A percentile compares a stretch with the other conserved stretches of the same genome.
Conservation (phyloP, 2,797 vertebrate species). For the Nyctalus aviator region DNA sequence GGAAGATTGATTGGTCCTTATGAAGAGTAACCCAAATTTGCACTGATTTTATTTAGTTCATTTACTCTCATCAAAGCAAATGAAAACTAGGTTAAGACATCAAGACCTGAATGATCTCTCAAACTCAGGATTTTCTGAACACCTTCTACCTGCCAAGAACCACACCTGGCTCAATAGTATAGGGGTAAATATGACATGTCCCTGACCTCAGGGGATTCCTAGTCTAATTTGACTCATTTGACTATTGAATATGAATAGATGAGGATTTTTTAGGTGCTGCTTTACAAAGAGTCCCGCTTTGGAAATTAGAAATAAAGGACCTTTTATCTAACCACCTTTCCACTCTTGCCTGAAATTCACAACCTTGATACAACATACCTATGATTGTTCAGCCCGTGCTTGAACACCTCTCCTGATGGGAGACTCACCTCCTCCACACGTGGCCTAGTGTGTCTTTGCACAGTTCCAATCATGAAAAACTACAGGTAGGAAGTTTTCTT, state of each 20-base stretch:
- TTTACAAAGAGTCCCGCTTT: neutral
- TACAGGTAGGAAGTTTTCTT: constrained; percentile 60
- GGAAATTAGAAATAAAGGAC: neutral
- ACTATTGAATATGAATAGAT: neutral
- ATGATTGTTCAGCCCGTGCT: neutral
- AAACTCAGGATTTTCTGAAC: neutral
- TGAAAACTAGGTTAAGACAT: constrained; percentile 8
- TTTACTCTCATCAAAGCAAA: neutral
- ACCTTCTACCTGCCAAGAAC: neutral
- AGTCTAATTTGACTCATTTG: neutral
- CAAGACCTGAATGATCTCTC: neutral
- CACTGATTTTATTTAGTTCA: neutral
- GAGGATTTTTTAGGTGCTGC: neutral
- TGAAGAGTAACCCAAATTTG: neutral
- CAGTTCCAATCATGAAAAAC: neutral
- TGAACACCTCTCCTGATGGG: constrained; percentile 12
- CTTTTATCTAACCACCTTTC: neutral
- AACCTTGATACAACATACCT: neutral
- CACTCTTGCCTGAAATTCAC: neutral
- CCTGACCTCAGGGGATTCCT: neutral
- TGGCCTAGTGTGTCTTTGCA: neutral
- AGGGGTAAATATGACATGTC: no score
- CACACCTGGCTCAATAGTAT: neutral
- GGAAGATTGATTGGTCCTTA: neutral
- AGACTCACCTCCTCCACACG: neutral